A percentile compares a stretch with the other conserved stretches of the same genome.
These are phyloP conservation scores for Antechinus stuartii DNA, from an alignment of 2,113 vertebrate genomes.

Conservation along the genomic window DNA sequence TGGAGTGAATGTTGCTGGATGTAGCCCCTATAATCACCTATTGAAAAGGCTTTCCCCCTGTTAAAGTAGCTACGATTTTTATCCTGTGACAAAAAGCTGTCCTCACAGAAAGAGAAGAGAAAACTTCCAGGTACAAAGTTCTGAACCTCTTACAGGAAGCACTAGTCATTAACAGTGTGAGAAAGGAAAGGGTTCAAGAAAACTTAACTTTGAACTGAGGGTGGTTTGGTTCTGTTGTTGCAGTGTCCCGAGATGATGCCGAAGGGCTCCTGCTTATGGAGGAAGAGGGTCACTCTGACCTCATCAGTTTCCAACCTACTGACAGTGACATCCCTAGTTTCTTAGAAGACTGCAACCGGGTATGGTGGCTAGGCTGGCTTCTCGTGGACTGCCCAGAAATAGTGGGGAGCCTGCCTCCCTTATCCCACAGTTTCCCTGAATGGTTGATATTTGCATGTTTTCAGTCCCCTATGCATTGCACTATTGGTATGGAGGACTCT, in stretches of 20 bases:
- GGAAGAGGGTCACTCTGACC: constrained; percentile 95
- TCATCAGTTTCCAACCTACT: constrained; percentile 97
- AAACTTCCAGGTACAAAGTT: background rate
- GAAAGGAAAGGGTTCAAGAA: background rate
- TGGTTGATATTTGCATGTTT: background rate
- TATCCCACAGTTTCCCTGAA: background rate
- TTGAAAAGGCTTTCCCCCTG: background rate
- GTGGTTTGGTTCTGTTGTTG: constrained; percentile 43
- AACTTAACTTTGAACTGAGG: constrained; percentile 11
- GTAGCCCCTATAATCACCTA: background rate
- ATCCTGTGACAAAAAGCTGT: background rate
- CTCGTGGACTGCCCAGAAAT: background rate
- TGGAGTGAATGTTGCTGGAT: background rate
- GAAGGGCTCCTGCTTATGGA: constrained; percentile 95
- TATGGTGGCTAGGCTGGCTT: constrained; percentile 68
- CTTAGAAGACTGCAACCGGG: constrained; percentile 97
- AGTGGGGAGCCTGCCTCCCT: background rate
- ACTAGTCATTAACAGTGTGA: background rate
- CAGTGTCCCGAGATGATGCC: constrained; percentile 95
- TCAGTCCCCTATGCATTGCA: background rate
- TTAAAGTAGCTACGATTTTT: background rate
- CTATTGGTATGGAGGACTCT: background rate
- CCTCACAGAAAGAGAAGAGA: background rate
- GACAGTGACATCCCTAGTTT: constrained; percentile 99
- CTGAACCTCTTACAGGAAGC: background rate